Base-by-base conservation (phyloP, 2,888 invertebrate species). In the Thereva nobilitata region DNA sequence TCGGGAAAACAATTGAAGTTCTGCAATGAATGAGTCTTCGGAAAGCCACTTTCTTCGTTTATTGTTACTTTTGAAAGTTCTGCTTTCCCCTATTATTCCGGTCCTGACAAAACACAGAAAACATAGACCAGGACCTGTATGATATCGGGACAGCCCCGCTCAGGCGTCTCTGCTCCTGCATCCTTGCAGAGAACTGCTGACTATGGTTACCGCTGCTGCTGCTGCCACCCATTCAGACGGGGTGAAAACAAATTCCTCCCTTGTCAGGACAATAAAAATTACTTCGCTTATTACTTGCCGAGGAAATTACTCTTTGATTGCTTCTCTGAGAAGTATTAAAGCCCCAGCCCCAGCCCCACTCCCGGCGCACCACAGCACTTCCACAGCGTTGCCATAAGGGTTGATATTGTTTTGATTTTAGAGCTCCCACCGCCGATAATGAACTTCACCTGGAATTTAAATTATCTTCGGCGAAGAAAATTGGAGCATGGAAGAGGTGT, bases 371-470 rank as follows among this genome's bases (percentile, higher is more conserved):
- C 34, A 50, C 42, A 50, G 49, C 40, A 35, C 10, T 61, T 8
- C 37, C 44, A 9, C 53, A 10, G 37, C 59, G n/a, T 9, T 50
- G 64, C 12, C 53, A 53, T 65, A 65, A 64, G 59, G 65, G 64
- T 41, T 68, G 54, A 59, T 59, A 68, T 68, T 68, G 68, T 68
- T 68, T 68, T 68, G 68, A 68, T 68, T 68, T 68, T 65, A 59
- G 35, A 59, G 61, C 42, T 47, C 49, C 12, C 23, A 23, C 23
- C 40, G 54, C 54, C 68, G 65, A 65, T 68, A 68, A 68, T 68
- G 68, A 68, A 65, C 68, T 65, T 61, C 68, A 68, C 68, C 59
- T 68, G 68, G 68, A 68, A 68, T 68, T 68, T 64, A 68, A 68
- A 68, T 68, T 68, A 65, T 65, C 68, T 65, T 41, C 53, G 59